Evolutionary conservation across 2,113 vertebrate genomes (phyloP), one percentile per base, ranked within the genome.

Genomic region (Nesoenas mayeri): DNA sequence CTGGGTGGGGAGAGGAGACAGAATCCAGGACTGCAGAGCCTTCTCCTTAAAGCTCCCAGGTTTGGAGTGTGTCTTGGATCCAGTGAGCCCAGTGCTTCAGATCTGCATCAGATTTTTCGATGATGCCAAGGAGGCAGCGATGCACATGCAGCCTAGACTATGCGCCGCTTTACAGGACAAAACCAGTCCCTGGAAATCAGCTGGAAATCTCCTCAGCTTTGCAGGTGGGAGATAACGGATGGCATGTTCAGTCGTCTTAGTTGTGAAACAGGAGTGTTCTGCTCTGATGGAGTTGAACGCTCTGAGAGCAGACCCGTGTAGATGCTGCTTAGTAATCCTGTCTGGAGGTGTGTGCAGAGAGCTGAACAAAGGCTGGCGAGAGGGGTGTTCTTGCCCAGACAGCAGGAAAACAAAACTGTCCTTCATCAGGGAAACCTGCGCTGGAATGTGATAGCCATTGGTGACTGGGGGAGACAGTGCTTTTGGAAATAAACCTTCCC

Each of bases 311-410:
- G 77, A 64, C 24, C 32, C 3, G 0, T 6, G 26, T 74, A 78
- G 64, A 64, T 53, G 21, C 38, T 89, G 77, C 29, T 87, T 91
- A 81, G 91, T 92, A 93, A 86, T 91, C 83, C 32, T 74, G 61
- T 87, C 91, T 71, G 51, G 65, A 85, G 75, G 75, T 17, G 3
- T 67, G 51, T 83, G 7, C 34, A 28, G 50, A 65, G 69, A 56
- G 36, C 72, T 60, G 74, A 91, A 78, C 48, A 81, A 82, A 89
- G 57, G 29, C 29, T 88, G 57, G 15, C 24, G 26, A 56, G 34
- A 70, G 60, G 42, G 38, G 51, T 88, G 60, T 91, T 51, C 88
- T 85, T 84, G 75, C 51, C 79, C 83, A 72, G 56, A 74, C 83
- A 74, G 15, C 38, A 78, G 44, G 72, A 67, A 83, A 86, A 67